Conservation (phyloP, 2,113 vertebrate species). For the Dolichallabes microphthalmus region DNA sequence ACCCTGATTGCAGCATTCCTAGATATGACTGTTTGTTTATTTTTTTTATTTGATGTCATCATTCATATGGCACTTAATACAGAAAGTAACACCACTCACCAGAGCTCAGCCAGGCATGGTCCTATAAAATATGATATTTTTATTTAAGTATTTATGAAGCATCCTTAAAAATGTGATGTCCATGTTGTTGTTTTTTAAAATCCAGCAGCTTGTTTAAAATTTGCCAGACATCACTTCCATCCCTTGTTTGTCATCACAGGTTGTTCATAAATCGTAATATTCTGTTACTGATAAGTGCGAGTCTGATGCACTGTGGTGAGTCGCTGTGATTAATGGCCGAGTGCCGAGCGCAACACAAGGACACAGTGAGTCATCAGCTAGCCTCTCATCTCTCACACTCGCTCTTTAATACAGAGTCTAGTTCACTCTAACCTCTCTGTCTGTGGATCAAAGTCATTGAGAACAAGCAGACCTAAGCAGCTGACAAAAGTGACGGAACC, state of each 20-base stretch:
- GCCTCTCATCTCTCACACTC: slow-evolving; percentile 21
- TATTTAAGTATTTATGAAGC: not conserved
- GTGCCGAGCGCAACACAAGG: slow-evolving; percentile 14
- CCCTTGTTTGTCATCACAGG: not conserved
- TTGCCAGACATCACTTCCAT: not conserved
- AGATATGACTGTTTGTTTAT: too few relatives aligned
- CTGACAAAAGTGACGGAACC: not conserved
- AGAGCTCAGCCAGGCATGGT: too few relatives aligned
- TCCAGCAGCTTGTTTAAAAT: not conserved
- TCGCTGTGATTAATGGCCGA: slow-evolving; percentile 13
- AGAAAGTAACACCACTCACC: too few relatives aligned
- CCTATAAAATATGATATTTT: too few relatives aligned
- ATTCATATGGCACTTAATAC: not conserved
- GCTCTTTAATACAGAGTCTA: slow-evolving; percentile 5
- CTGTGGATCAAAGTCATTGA: slow-evolving; percentile 24
- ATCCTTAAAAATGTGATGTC: too few relatives aligned
- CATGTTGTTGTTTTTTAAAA: not conserved
- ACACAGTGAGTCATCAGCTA: slow-evolving; percentile 22
- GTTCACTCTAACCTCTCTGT: not conserved
- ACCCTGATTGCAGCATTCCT: too few relatives aligned
- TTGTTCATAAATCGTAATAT: too few relatives aligned
- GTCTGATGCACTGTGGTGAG: slow-evolving; percentile 6
- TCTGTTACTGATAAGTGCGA: not conserved
- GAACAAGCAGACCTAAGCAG: not conserved
- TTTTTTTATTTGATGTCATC: too few relatives aligned